Evolutionary conservation across 30 jellyfish, hydroid and myxozoan genomes (phyloP), one percentile per base, ranked within the genome.

Genomic region (Mastigias papua): DNA sequence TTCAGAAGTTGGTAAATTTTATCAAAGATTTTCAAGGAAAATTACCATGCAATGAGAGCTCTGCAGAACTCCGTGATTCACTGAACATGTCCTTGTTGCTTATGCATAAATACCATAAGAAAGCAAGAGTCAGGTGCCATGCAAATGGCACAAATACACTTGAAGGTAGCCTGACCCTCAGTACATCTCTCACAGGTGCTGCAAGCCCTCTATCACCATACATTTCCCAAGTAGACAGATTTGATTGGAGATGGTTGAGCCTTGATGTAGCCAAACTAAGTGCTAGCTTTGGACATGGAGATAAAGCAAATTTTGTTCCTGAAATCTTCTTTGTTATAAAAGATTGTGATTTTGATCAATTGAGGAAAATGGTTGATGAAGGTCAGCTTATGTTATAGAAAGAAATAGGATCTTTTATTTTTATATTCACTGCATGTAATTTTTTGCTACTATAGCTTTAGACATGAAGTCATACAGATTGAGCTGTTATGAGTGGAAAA

Each of bases 221-320:
- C 78, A 83, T 94, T 69, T 82, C 95, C 16, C 95, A 93, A 34
- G 76, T 69, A 16, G 97, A 94, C 61, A 89, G 90, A 69, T 94
- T 94, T 94, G 97, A 80, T 22, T 94, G 99, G 99, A 81, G 97
- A 23, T 94, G 99, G 99, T 68, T 94, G n/a, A 82, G 57, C 66
- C 86, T 94, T 2, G 99, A 94, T 89, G 95, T 81, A 22, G 79
- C 51, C 50, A 86, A 88, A 63, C 82, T 94, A 11, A 81, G 92
- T 86, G 99, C 97, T 15, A 94, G 97, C 35, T 94, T 88, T 89
- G 99, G 99, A 34, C 95, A 94, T 80, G 96, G 97, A 1, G 98
- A 93, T 32, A 80, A 54, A 23, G 78, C 84, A 11, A 94, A 88
- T 81, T 82, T 87, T 48, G 86, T 94, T 50, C 99, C 97, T 30